A percentile compares a stretch with the other conserved stretches of the same genome.
These are phyloP conservation scores for Auanema sp. DNA, from an alignment of 2,888 invertebrate genomes.

Conservation along the genomic window DNA sequence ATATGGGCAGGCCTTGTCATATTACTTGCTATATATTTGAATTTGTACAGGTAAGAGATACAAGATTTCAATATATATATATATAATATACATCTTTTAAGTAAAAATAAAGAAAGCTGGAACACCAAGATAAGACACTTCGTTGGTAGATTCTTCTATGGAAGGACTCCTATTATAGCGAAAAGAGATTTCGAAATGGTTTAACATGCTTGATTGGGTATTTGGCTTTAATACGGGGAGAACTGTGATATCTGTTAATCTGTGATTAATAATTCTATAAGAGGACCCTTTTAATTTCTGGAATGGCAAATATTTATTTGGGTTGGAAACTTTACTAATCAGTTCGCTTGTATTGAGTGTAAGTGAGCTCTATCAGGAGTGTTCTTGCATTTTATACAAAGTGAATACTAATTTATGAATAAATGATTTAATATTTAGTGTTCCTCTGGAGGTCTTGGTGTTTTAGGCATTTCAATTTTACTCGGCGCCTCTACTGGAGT, in stretches of 20 bases:
- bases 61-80: background rate
- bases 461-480: slow-evolving; percentile 48
- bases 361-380: background rate
- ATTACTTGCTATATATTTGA: slow-evolving; percentile 87
- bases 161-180: background rate
- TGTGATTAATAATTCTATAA: background rate
- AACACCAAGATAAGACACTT: slow-evolving; percentile 13
- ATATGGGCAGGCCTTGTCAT: slow-evolving; percentile 88
- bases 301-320: too few relatives aligned
- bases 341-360: slow-evolving; percentile 3
- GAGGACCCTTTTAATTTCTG: too few relatives aligned
- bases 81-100: slow-evolving; percentile 12
- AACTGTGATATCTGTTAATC: background rate
- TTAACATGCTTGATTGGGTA: background rate
- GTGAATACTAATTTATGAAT: too few relatives aligned
- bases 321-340: too few relatives aligned
- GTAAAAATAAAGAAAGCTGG: slow-evolving; percentile 46
- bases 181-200: slow-evolving; percentile 1
- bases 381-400: too few relatives aligned
- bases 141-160: background rate
- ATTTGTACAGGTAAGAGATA: slow-evolving; percentile 74
- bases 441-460: slow-evolving; percentile 41
- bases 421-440: too few relatives aligned
- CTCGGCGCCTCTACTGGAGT: slow-evolving; percentile 43
- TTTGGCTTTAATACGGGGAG: slow-evolving; percentile 3